Percentiles rank a stretch among this genome's conserved stretches.
Evolutionary conservation across 2,113 vertebrate genomes (phyloP).

Genomic region (Arizona elegans): DNA sequence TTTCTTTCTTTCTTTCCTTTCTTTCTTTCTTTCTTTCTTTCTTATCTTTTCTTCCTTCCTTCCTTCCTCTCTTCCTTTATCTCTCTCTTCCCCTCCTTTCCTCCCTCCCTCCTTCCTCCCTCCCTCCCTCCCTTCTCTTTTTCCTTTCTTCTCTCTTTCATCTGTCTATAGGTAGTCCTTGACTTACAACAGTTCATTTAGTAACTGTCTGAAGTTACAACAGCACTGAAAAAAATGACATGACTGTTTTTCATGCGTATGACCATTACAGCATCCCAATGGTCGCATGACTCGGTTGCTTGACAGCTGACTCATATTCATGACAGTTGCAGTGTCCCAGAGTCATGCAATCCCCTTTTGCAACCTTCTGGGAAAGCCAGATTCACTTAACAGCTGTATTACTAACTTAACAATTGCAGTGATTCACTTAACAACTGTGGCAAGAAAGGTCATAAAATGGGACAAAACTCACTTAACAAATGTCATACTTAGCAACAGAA

Average conservation of each 20-base stretch:
- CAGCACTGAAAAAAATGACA: background rate
- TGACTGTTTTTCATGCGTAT: background rate
- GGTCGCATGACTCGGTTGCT: background rate
- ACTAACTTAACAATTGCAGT: background rate
- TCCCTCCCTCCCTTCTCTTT: no score
- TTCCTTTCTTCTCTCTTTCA: background rate
- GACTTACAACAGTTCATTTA: background rate
- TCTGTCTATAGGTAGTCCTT: background rate
- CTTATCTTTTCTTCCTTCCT: no score
- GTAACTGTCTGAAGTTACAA: background rate
- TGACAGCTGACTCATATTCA: background rate
- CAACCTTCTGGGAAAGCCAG: background rate
- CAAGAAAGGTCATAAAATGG: background rate
- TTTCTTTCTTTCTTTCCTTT: no score
- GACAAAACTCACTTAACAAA: background rate
- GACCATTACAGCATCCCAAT: background rate
- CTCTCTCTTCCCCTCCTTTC: background rate
- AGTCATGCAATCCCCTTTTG: background rate
- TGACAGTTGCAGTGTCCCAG: background rate
- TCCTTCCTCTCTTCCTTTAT: no score
- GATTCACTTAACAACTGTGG: background rate
- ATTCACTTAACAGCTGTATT: background rate
- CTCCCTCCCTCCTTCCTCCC: no score
- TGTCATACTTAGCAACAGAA: background rate
- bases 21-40: no score